Evolutionary conservation across 2,888 invertebrate genomes (phyloP), one percentile per base, ranked within the genome.

Genomic region (Drosophila melanosoma): DNA sequence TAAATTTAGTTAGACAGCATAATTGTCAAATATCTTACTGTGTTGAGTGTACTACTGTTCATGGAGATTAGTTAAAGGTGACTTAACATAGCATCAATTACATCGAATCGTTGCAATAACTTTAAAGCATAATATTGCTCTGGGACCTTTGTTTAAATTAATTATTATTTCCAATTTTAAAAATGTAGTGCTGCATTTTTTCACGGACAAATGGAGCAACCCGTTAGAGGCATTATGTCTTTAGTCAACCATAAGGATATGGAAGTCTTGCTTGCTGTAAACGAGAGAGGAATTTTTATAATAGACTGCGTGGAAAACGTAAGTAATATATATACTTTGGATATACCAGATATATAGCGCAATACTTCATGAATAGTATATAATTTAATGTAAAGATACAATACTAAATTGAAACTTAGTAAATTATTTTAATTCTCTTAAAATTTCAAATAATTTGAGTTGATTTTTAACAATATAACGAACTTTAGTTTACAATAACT

Each of bases 141-240:
- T 17, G n/a, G 11, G 11, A 29, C 11, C 3, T 45, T 23, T 45
- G 29, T 11, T 1, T 29, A 11, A 56, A 26, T n/a, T 26, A 6
- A 26, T 38, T 40, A 15, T 40, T 8, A 40, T 20, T 20, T 29
- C 29, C 10, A 1, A 20, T 29, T 40, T 32, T 10, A 1, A 15
- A 3, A 45, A 67, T 42, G 36, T 93, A 98, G 98, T 62, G 96
- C 97, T 73, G 98, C 98, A 29, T 98, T 98, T 94, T 99, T 99
- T 93, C 97, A 97, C 94, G 98, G 98, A 11, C 98, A 98, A 94
- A 96, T 99, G 62, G 98, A 99, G 93, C 97, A 97, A 93, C 98
- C 98, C 0, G 96, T 97, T 0, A 95, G 97, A 63, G 97, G 97
- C 57, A 94, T 98, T 69, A 96, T 97, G 70, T 97, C 97, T 66